phyloP scores from a whole-genome alignment of 2,888 invertebrate genomes.

The Pseudanteris insignis region DNA sequence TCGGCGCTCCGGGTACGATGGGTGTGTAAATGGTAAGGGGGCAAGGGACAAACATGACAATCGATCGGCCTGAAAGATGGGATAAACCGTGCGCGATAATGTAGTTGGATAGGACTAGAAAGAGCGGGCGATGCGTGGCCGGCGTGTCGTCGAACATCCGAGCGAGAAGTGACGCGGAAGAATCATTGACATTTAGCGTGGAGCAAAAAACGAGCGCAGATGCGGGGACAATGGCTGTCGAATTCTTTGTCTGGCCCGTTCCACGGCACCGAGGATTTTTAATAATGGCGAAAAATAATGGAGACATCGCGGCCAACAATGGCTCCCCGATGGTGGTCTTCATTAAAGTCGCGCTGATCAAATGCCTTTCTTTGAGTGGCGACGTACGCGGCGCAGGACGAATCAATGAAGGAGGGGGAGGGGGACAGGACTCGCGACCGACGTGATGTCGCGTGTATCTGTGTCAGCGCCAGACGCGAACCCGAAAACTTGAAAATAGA shows the following conservation, averaged over 20 bases:
- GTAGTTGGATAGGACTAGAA: slow-evolving; percentile 23
- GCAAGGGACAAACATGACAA: slow-evolving; percentile 39
- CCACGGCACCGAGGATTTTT: slow-evolving; percentile 53
- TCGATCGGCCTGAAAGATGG: slow-evolving; percentile 31
- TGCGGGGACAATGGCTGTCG: slow-evolving; percentile 62
- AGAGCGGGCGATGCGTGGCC: slow-evolving; percentile 19
- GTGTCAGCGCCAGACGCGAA: no score
- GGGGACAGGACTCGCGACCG: background rate
- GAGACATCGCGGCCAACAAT: slow-evolving; percentile 60
- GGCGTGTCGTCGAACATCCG: slow-evolving; percentile 46
- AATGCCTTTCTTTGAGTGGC: slow-evolving; percentile 37
- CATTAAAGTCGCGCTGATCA: slow-evolving; percentile 43
- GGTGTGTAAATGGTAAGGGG: slow-evolving; percentile 33
- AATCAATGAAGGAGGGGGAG: slow-evolving; percentile 1
- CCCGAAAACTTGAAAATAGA: background rate
- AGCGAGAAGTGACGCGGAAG: slow-evolving; percentile 48
- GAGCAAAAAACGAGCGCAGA: slow-evolving; percentile 56
- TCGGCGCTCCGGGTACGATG: slow-evolving; percentile 16
- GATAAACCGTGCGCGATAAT: slow-evolving; percentile 35
- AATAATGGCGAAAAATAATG: slow-evolving; percentile 66
- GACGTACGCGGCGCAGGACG: no score
- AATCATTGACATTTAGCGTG: slow-evolving; percentile 63
- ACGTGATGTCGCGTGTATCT: no score
- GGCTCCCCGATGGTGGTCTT: slow-evolving; percentile 44
- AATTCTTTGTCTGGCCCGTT: slow-evolving; percentile 59